Evolutionary conservation across 2,797 vertebrate genomes (phyloP).

Genomic region (Anguilla anguilla): DNA sequence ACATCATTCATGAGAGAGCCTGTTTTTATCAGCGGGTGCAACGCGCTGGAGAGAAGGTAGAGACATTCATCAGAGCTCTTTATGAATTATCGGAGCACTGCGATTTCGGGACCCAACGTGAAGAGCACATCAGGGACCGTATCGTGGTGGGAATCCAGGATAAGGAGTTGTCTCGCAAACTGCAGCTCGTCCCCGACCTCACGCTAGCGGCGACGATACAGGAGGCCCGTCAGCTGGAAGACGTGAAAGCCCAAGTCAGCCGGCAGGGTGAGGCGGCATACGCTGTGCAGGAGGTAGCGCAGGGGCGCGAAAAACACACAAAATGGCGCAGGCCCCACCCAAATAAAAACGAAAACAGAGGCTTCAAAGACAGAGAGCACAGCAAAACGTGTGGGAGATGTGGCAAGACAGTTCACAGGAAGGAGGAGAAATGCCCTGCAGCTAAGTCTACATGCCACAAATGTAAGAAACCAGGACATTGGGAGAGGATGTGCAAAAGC

Average conservation of each 20-base stretch:
- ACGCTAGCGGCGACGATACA: background rate
- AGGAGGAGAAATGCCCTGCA: background rate
- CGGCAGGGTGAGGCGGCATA: background rate
- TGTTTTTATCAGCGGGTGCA: too few species aligned
- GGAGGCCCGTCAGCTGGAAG: background rate
- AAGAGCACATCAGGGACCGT: conserved; percentile 29
- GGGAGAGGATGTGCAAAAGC: background rate
- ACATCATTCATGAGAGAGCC: too few species aligned
- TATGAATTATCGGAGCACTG: conserved; percentile 35
- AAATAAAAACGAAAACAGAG: background rate
- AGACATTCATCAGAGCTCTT: conserved; percentile 22
- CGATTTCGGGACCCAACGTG: conserved; percentile 24
- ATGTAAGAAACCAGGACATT: conserved; percentile 11
- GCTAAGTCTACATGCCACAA: background rate
- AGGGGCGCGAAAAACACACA: too few species aligned
- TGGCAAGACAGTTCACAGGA: background rate
- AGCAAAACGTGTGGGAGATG: background rate
- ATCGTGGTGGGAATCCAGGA: conserved; percentile 33
- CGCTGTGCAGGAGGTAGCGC: background rate
- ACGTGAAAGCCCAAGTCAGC: background rate
- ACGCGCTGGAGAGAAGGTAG: background rate
- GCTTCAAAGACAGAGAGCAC: background rate
- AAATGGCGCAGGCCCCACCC: background rate
- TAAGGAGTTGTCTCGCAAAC: too few species aligned
- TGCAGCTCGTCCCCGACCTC: conserved; percentile 18